A percentile compares a stretch with the other conserved stretches of the same genome.
Conservation (phyloP, 2,888 invertebrate species). For the Conistra vaccinii region DNA sequence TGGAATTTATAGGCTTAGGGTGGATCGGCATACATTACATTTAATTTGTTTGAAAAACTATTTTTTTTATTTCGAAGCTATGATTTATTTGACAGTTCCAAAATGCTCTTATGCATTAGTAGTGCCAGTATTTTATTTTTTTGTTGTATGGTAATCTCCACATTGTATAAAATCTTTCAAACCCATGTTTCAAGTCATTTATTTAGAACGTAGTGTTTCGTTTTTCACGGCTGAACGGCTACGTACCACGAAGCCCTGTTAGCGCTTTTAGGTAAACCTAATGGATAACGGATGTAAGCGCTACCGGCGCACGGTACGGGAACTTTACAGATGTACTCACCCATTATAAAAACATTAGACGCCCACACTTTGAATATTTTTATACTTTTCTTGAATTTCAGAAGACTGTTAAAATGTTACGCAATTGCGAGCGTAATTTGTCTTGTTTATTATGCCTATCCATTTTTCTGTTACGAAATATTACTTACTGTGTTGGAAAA, state of each 20-base stretch:
- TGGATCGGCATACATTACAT: too few species aligned
- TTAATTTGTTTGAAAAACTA: too few species aligned
- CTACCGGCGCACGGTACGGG: constrained; percentile 27
- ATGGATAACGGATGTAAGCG: constrained; percentile 77
- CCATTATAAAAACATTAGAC: constrained; percentile 66
- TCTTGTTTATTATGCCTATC: constrained; percentile 34
- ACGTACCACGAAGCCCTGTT: constrained; percentile 68
- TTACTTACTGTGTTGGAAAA: constrained; percentile 15
- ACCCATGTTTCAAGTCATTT: constrained; percentile 47
- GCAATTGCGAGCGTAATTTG: constrained; percentile 39
- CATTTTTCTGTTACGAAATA: constrained; percentile 37
- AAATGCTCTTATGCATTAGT: too few species aligned
- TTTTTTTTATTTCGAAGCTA: too few species aligned
- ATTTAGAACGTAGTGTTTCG: constrained; percentile 42
- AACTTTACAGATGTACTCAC: constrained; percentile 54
- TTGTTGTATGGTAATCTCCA: too few species aligned
- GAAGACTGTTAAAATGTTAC: constrained; percentile 28
- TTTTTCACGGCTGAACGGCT: constrained; percentile 69
- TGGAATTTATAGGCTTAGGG: too few species aligned
- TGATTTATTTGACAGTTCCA: too few species aligned
- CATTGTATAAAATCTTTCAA: constrained; percentile 33
- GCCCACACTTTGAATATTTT: constrained; percentile 34
- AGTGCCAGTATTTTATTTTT: too few species aligned
- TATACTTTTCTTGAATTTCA: constrained; percentile 48
- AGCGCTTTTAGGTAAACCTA: constrained; percentile 74